These are phyloP conservation scores for Mesoclemmys tuberculata DNA, from an alignment of 2,113 vertebrate genomes.

Conservation along the genomic window DNA sequence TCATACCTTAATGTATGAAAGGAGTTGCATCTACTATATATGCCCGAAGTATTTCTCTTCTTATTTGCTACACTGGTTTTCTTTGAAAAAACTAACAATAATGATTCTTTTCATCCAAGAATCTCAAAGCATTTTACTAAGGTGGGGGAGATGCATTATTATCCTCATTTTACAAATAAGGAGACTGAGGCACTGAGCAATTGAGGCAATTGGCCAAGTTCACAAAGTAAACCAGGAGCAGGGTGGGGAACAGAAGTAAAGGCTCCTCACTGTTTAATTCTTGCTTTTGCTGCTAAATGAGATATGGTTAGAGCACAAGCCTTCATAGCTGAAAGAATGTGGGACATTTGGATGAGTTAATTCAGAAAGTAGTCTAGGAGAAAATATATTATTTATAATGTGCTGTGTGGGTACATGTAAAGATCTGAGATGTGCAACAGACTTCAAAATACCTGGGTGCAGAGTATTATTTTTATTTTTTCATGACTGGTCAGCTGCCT, in stretches of 20 bases:
- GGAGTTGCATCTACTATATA: not conserved
- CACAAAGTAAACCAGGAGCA: not conserved
- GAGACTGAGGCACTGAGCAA: not conserved
- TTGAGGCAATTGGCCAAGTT: not conserved
- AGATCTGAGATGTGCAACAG: not conserved
- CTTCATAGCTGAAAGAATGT: not conserved
- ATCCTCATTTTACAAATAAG: not conserved
- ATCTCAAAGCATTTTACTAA: too few relatives aligned
- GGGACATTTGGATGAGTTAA: not conserved
- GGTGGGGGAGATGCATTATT: too few relatives aligned
- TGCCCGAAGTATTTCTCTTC: too few relatives aligned
- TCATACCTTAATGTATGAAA: not conserved
- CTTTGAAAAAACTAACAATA: too few relatives aligned
- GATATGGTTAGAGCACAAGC: not conserved
- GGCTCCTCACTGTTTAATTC: not conserved
- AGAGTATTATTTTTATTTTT: constrained; percentile 21
- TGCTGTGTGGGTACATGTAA: not conserved
- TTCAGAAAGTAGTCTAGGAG: not conserved
- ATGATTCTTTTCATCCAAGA: too few relatives aligned
- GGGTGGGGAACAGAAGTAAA: not conserved
- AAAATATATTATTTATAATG: not conserved
- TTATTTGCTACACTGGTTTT: too few relatives aligned
- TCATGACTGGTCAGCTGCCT: not conserved
- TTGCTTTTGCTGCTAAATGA: not conserved
- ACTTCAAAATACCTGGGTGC: not conserved